A percentile compares a stretch with the other conserved stretches of the same genome.
These are phyloP conservation scores for Patiria pectinifera DNA, from an alignment of 53 echinoderm and acorn worm genomes.

Conservation along the genomic window DNA sequence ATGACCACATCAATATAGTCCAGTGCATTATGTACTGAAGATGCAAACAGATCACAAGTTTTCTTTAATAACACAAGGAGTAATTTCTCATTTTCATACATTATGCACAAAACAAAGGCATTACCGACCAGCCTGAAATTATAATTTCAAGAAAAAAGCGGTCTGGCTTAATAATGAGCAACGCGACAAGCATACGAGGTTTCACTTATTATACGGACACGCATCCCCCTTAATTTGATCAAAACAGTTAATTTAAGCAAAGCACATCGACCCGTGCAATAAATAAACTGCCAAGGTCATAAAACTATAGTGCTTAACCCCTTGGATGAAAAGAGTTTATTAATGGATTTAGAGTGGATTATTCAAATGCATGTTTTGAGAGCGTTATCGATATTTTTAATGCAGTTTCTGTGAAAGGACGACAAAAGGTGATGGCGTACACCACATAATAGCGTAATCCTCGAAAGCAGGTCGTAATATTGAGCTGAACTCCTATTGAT, in stretches of 20 bases:
- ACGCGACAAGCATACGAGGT: background rate
- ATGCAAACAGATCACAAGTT: too few species aligned
- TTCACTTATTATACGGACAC: background rate
- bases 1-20: too few species aligned
- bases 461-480: too few species aligned
- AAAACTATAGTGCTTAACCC: background rate
- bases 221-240: constrained; percentile 28
- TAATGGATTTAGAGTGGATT: background rate
- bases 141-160: background rate
- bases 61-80: background rate
- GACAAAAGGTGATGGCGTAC: background rate
- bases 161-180: background rate
- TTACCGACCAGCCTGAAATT: background rate
- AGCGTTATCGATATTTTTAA: background rate
- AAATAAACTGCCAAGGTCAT: constrained; percentile 18
- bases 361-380: background rate
- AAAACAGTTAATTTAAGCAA: constrained; percentile 18
- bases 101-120: background rate
- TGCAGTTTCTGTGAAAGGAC: background rate
- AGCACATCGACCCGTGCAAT: constrained; percentile 34
- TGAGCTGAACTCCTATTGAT: too few species aligned
- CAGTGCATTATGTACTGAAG: too few species aligned
- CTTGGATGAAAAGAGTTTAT: background rate
- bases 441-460: background rate
- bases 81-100: background rate